phyloP scores from a whole-genome alignment of 2,797 vertebrate genomes.

The Triplophysa bombifrons region DNA sequence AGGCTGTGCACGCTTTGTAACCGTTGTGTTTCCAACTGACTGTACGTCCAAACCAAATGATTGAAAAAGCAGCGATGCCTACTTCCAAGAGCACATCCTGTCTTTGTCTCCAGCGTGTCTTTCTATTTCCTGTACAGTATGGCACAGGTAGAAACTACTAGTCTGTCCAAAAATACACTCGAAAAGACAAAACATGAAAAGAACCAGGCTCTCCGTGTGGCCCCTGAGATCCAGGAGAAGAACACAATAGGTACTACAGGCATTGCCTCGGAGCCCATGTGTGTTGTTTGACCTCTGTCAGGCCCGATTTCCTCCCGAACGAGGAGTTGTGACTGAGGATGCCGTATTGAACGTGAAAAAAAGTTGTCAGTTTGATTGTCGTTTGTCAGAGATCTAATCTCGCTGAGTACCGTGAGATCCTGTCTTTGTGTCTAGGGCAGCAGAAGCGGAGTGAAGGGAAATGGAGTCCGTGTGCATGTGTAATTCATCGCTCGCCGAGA shows the following conservation, averaged over 20 bases:
- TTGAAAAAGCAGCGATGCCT: conserved; percentile 27
- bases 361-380: conserved; percentile 60
- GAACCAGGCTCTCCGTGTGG: conserved; percentile 33
- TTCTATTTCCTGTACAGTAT: conserved; percentile 6
- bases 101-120: conserved; percentile 42
- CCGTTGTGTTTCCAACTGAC: background rate
- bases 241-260: conserved; percentile 22
- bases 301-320: conserved; percentile 48
- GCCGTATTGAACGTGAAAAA: conserved; percentile 27
- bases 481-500: conserved; percentile 48
- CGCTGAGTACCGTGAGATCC: conserved; percentile 55
- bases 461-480: conserved; percentile 28
- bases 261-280: conserved; percentile 19
- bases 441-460: conserved; percentile 23
- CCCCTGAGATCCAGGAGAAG: conserved; percentile 37
- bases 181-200: conserved; percentile 20
- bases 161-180: conserved; percentile 47
- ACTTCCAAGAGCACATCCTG: conserved; percentile 52
- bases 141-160: conserved; percentile 4
- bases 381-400: conserved; percentile 62
- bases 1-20: background rate
- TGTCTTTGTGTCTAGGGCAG: conserved; percentile 46
- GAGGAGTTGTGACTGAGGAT: conserved; percentile 38
- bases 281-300: conserved; percentile 55
- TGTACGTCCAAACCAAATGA: conserved; percentile 35